Conservation (phyloP, 2,113 vertebrate genomes). For the Oncorhynchus masou region DNA sequence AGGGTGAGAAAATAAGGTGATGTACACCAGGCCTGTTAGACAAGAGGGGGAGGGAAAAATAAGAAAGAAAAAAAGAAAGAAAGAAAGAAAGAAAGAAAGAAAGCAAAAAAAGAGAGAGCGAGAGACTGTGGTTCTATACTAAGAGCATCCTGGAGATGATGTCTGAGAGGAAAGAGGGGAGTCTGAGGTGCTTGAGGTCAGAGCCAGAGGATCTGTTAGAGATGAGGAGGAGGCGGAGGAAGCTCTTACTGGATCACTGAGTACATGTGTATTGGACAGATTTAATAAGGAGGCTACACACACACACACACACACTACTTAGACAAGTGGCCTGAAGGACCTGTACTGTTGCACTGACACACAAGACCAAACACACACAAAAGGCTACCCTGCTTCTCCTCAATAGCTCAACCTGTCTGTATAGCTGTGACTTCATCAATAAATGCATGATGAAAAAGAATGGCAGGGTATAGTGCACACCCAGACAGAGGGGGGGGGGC, state of each 20-base stretch:
- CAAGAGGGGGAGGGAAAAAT: not conserved
- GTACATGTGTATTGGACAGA: slow-evolving; percentile 1
- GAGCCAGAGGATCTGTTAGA: not conserved
- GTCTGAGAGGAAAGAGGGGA: not conserved
- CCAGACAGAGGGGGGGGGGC: not conserved
- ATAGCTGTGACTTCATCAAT: slow-evolving; percentile 26
- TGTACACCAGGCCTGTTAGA: not conserved
- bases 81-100: not conserved
- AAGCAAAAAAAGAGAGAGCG: not conserved
- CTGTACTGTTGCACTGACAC: not conserved
- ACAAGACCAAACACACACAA: not conserved
- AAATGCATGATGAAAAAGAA: slow-evolving; percentile 21
- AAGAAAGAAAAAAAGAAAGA: not conserved
- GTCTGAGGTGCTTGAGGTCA: not conserved
- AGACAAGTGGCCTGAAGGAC: not conserved
- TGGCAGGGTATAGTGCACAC: not conserved
- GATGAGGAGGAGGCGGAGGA: too few relatives aligned
- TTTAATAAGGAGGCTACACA: not conserved
- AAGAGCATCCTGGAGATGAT: not conserved
- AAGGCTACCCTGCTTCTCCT: not conserved
- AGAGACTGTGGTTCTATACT: too few relatives aligned
- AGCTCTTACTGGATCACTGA: not conserved
- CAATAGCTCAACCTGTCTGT: not conserved
- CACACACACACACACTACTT: not conserved
- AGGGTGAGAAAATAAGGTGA: not conserved